A percentile compares a stretch with the other conserved stretches of the same genome.
These are phyloP conservation scores for Phyllotis vaccarum DNA, from an alignment of 2,797 vertebrate species.

Conservation along the genomic window DNA sequence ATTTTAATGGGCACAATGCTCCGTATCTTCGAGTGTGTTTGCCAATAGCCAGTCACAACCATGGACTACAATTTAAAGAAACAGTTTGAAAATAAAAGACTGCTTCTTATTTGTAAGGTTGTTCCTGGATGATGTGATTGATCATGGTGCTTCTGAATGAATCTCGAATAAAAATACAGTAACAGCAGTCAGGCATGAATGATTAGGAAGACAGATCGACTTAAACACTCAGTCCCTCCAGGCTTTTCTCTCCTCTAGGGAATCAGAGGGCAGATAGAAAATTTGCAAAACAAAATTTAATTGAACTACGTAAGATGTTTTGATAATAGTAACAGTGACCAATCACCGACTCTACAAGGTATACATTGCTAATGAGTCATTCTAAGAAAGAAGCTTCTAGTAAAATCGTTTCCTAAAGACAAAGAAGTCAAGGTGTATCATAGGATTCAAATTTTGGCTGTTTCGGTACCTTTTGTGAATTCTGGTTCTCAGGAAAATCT, in stretches of 20 bases:
- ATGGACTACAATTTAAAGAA: neutral
- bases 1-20: neutral
- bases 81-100: constrained; percentile 5
- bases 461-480: neutral
- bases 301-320: neutral
- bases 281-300: neutral
- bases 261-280: neutral
- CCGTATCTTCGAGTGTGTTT: neutral
- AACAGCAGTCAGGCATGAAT: no score
- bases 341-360: neutral
- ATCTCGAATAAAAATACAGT: neutral
- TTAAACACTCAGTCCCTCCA: neutral
- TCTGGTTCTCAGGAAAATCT: constrained; percentile 8
- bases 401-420: constrained; percentile 11
- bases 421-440: neutral
- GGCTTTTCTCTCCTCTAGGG: neutral
- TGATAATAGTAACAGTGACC: neutral
- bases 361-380: neutral
- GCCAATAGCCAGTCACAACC: neutral
- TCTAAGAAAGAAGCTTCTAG: constrained; percentile 12
- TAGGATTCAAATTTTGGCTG: neutral
- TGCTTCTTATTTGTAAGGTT: neutral
- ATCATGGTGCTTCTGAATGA: neutral
- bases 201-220: neutral
- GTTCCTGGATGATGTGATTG: constrained; percentile 9